Percentiles rank a stretch among this genome's conserved stretches.
Conservation (phyloP, 2,888 invertebrate genomes). For the Xestia sexstrigata region DNA sequence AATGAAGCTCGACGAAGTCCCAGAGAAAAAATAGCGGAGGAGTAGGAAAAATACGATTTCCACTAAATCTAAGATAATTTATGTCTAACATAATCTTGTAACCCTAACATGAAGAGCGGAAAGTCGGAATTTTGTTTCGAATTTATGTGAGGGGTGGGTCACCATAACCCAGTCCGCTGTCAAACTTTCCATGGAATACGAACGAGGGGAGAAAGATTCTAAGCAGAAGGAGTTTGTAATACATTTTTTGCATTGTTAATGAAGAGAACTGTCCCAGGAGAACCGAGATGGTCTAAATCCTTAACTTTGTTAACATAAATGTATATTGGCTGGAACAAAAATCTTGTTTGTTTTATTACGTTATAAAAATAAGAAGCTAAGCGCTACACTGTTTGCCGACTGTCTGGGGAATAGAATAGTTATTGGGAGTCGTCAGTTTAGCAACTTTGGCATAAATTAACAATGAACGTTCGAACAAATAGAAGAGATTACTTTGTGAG, state of each 20-base stretch:
- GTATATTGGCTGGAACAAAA: constrained; percentile 61
- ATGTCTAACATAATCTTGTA: constrained; percentile 24
- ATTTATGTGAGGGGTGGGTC: constrained; percentile 40
- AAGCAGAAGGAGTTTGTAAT: constrained; percentile 62
- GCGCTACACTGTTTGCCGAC: constrained; percentile 17
- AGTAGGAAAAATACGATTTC: too few species aligned
- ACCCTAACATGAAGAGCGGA: constrained; percentile 15
- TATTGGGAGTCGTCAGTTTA: constrained; percentile 49
- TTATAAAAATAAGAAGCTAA: constrained; percentile 45
- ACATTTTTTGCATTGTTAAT: constrained; percentile 66
- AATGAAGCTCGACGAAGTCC: too few species aligned
- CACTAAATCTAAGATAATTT: background rate
- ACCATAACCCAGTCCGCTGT: constrained; percentile 24
- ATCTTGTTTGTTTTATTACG: constrained; percentile 63
- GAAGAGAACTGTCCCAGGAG: constrained; percentile 57
- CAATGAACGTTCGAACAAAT: constrained; percentile 46
- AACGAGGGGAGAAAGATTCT: constrained; percentile 45
- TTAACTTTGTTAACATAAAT: constrained; percentile 66
- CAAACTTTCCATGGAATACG: constrained; percentile 54
- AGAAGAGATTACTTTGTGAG: constrained; percentile 41
- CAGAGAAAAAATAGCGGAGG: too few species aligned
- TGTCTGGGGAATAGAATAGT: constrained; percentile 49
- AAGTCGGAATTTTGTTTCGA: constrained; percentile 23
- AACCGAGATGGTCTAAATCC: constrained; percentile 50
- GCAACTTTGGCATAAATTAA: constrained; percentile 56